Evolutionary conservation across 2,113 vertebrate species (phyloP).

Genomic region (Oreochromis tanganicae): DNA sequence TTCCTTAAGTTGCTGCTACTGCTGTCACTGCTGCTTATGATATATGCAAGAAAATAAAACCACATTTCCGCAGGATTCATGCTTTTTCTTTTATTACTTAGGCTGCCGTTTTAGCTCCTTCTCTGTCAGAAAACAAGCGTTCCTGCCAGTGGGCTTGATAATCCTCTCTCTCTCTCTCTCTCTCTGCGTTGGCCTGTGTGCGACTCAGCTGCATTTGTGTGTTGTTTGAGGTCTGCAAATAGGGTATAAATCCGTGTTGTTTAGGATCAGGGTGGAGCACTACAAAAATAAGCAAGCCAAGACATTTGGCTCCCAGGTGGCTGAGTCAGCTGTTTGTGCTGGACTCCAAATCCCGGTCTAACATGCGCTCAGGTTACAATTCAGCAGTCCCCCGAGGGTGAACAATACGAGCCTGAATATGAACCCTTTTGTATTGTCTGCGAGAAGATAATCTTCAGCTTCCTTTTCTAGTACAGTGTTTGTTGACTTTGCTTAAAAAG

Average conservation of each 20-base stretch:
- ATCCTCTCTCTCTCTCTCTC: background rate
- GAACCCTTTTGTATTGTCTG: background rate
- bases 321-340: conserved; percentile 60
- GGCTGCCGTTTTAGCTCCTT: background rate
- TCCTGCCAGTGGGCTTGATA: background rate
- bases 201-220: background rate
- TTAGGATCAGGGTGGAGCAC: conserved; percentile 58
- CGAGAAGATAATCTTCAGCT: background rate
- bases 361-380: conserved; percentile 36
- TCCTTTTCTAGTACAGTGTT: background rate
- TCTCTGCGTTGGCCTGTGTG: background rate
- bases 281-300: conserved; percentile 54
- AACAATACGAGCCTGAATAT: background rate
- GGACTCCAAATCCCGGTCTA: conserved; percentile 4
- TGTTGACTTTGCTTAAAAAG: background rate
- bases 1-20: background rate
- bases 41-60: background rate
- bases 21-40: background rate
- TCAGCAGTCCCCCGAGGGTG: background rate
- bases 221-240: conserved; percentile 32
- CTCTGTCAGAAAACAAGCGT: background rate
- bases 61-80: background rate
- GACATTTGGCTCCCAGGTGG: conserved; percentile 64
- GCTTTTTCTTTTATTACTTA: background rate
- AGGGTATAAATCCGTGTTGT: conserved; percentile 32